These are phyloP conservation scores for Catocala sponsa DNA, from an alignment of 2,888 invertebrate genomes.

Conservation along the genomic window DNA sequence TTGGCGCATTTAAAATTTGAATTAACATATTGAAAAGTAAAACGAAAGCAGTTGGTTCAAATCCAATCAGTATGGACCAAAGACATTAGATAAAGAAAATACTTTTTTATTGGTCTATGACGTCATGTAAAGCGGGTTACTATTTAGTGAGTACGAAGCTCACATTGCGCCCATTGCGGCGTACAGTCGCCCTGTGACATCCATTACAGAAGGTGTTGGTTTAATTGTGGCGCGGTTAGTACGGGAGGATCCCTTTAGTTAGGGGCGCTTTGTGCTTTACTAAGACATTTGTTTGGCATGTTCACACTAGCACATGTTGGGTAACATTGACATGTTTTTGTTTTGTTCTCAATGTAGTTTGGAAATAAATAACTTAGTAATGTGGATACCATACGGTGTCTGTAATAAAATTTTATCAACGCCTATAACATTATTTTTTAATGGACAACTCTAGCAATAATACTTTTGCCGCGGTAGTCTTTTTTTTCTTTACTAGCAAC, in stretches of 20 bases:
- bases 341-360: constrained; percentile 10
- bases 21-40: no score
- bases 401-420: no score
- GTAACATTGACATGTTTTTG: constrained; percentile 29
- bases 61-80: no score
- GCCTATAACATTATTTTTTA: no score
- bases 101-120: neutral
- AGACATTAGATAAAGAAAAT: neutral
- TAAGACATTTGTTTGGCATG: constrained; percentile 69
- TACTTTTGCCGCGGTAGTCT: no score
- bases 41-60: no score
- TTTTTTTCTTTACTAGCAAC: no score
- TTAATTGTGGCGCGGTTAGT: constrained; percentile 50
- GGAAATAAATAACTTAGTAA: constrained; percentile 2
- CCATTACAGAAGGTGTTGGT: constrained; percentile 63
- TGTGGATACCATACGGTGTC: neutral
- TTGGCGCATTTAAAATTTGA: no score
- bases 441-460: no score
- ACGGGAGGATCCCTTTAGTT: constrained; percentile 27
- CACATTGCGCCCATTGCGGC: constrained; percentile 20
- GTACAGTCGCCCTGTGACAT: constrained; percentile 55
- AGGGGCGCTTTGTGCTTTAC: constrained; percentile 43
- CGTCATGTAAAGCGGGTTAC: neutral
- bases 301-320: constrained; percentile 59
- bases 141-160: constrained; percentile 20